Evolutionary conservation across 1,140 invertebrate genomes (phyloP).

Genomic region (Thalassaphorura encarpata): DNA sequence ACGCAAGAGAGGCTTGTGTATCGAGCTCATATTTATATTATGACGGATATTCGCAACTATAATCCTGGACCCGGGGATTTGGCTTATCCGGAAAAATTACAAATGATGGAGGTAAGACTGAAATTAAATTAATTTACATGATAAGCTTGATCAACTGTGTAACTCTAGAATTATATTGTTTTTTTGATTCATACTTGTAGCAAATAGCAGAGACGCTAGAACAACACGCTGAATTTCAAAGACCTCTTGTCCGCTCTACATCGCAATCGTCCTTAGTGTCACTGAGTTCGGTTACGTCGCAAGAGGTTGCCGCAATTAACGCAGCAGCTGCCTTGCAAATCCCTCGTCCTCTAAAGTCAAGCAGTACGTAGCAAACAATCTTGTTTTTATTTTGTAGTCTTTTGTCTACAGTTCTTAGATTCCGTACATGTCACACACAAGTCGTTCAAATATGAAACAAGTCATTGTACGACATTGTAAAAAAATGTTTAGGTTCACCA

Average conservation of each 20-base stretch:
- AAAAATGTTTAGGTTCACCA: constrained; percentile 56
- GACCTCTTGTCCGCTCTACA: constrained; percentile 48
- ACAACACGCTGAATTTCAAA: constrained; percentile 1
- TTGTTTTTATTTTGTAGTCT: not conserved
- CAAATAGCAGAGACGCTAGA: constrained; percentile 30
- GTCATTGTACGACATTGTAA: no score
- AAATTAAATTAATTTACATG: not conserved
- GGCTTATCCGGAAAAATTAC: constrained; percentile 92
- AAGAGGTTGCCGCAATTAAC: constrained; percentile 54
- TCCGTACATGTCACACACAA: no score
- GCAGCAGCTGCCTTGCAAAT: constrained; percentile 35
- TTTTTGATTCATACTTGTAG: constrained; percentile 4
- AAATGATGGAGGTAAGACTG: constrained; percentile 87
- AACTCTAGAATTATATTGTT: not conserved
- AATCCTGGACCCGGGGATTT: constrained; percentile 87
- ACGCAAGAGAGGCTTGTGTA: constrained; percentile 94
- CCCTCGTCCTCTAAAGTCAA: constrained; percentile 30
- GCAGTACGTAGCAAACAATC: constrained; percentile 19
- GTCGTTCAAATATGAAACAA: no score
- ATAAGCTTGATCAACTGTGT: not conserved
- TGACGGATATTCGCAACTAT: constrained; percentile 80
- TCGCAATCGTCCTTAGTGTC: constrained; percentile 57
- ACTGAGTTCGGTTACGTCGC: constrained; percentile 48
- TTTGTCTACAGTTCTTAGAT: no score
- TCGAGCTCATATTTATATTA: constrained; percentile 85